Evolutionary conservation across 2,888 invertebrate species (phyloP).

Genomic region (Melitaea athalia): DNA sequence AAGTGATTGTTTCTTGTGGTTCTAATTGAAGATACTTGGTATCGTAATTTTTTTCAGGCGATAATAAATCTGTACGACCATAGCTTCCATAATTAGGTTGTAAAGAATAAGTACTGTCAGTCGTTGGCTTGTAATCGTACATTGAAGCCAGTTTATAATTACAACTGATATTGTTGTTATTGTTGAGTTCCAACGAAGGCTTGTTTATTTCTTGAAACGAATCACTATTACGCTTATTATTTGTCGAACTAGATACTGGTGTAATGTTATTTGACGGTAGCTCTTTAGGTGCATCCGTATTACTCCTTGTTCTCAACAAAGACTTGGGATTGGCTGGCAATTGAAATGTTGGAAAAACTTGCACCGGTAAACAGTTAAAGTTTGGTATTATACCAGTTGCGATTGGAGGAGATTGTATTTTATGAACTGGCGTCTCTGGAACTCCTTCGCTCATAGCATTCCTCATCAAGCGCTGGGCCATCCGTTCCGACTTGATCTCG

Average conservation of each 20-base stretch:
- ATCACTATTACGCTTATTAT: constrained; percentile 41
- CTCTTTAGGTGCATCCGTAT: constrained; percentile 58
- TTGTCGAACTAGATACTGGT: constrained; percentile 43
- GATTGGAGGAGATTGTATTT: constrained; percentile 75
- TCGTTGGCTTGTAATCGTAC: constrained; percentile 51
- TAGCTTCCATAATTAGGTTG: constrained; percentile 53
- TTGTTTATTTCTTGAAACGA: constrained; percentile 49
- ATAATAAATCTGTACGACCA: constrained; percentile 44
- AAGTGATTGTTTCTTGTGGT: constrained; percentile 39
- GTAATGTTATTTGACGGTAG: constrained; percentile 43
- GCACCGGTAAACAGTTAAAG: constrained; percentile 75
- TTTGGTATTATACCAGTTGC: constrained; percentile 70
- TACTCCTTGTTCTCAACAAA: constrained; percentile 69
- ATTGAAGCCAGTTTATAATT: constrained; percentile 53
- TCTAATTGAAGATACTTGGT: constrained; percentile 55
- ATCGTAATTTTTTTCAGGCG: constrained; percentile 62
- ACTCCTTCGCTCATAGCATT: constrained; percentile 86
- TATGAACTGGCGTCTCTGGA: constrained; percentile 82
- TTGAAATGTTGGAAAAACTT: constrained; percentile 84
- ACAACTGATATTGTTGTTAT: constrained; percentile 46
- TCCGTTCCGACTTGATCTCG: constrained; percentile 94
- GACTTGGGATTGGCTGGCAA: constrained; percentile 87
- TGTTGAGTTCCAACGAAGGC: constrained; percentile 44
- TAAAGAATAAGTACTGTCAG: constrained; percentile 44
- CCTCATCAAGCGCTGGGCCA: constrained; percentile 88